Conservation (phyloP, 2,888 invertebrate genomes). For the Meandrusa payeni region DNA sequence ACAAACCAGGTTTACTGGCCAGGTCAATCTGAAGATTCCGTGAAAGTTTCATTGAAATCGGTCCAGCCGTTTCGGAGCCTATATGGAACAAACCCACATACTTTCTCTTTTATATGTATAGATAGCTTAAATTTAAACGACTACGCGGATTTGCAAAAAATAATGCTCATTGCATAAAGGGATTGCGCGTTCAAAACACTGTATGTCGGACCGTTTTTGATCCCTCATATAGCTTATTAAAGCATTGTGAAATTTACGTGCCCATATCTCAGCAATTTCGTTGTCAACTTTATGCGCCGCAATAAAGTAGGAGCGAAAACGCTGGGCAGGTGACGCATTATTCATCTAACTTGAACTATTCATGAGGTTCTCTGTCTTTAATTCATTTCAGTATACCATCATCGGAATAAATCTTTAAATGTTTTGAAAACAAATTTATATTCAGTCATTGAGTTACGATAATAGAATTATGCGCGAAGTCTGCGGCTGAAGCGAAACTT, state of each 20-base stretch:
- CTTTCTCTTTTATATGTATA: too few relatives aligned
- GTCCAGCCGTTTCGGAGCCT: too few relatives aligned
- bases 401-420: constrained; percentile 20
- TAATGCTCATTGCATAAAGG: background rate
- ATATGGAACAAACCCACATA: too few relatives aligned
- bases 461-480: constrained; percentile 32
- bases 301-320: constrained; percentile 17
- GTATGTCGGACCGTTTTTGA: background rate
- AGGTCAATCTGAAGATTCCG: too few relatives aligned
- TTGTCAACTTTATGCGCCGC: constrained; percentile 4
- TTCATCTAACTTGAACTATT: constrained; percentile 20
- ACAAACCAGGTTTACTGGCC: too few relatives aligned
- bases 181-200: constrained; percentile 3
- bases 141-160: constrained; percentile 3
- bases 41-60: too few relatives aligned
- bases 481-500: too few relatives aligned
- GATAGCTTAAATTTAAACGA: too few relatives aligned
- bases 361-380: constrained; percentile 12
- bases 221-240: background rate
- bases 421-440: background rate
- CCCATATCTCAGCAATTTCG: constrained; percentile 12
- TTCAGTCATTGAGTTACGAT: background rate
- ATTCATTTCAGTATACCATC: constrained; percentile 13
- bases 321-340: constrained; percentile 16
- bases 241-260: constrained; percentile 2